Conservation (phyloP, 2,113 vertebrate species). For the Ginglymostoma cirratum region DNA sequence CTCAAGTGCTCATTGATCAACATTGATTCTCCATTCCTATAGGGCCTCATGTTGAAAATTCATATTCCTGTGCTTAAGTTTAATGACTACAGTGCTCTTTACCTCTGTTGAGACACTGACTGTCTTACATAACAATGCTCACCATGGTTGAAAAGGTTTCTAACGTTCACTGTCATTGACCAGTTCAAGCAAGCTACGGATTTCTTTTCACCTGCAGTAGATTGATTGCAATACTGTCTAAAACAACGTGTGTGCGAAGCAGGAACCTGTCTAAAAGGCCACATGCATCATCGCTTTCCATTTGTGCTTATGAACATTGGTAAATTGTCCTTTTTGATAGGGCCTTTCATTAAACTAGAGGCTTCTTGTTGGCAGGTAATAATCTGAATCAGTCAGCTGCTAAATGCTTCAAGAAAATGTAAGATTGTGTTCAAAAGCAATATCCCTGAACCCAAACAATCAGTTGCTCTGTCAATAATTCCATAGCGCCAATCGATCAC, state of each 20-base stretch:
- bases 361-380: background rate
- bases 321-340: background rate
- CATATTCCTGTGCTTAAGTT: background rate
- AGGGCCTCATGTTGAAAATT: background rate
- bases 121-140: background rate
- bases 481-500: background rate
- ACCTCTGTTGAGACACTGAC: background rate
- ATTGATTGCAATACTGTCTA: background rate
- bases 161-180: background rate
- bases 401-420: background rate
- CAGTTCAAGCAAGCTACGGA: background rate
- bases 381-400: background rate
- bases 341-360: background rate
- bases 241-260: background rate
- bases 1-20: background rate
- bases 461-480: no score
- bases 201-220: background rate
- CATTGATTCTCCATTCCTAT: background rate
- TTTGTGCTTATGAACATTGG: background rate
- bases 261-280: background rate
- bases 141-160: background rate
- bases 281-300: background rate
- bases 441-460: background rate
- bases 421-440: background rate
- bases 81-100: background rate